Percentiles rank a stretch among this genome's conserved stretches.
These are phyloP conservation scores for Callionymus lyra DNA, from an alignment of 2,113 vertebrate species.

Conservation along the genomic window DNA sequence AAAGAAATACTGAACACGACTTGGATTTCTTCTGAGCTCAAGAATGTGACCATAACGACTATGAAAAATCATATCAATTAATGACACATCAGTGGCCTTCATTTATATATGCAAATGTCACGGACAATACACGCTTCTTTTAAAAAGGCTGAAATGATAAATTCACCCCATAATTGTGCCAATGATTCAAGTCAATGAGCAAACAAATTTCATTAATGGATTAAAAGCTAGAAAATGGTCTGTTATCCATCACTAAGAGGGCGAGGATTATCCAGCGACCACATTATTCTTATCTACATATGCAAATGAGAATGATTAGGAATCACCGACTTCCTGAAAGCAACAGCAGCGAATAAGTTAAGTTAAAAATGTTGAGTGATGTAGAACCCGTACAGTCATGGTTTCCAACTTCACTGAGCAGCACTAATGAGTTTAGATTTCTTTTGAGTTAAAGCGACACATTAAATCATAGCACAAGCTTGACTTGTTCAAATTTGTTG, in stretches of 20 bases:
- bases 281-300: slow-evolving; percentile 69
- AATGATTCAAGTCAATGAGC: slow-evolving; percentile 73
- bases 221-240: slow-evolving; percentile 69
- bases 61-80: slow-evolving; percentile 63
- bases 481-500: no score
- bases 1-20: neutral
- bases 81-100: slow-evolving; percentile 64
- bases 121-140: slow-evolving; percentile 58
- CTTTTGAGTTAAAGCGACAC: no score
- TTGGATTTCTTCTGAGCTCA: slow-evolving; percentile 17
- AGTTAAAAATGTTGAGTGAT: slow-evolving; percentile 35
- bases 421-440: neutral
- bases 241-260: slow-evolving; percentile 65
- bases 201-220: slow-evolving; percentile 75
- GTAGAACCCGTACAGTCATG: slow-evolving; percentile 55
- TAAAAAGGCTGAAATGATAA: slow-evolving; percentile 65
- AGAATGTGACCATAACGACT: slow-evolving; percentile 42
- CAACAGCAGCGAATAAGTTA: slow-evolving; percentile 56
- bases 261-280: slow-evolving; percentile 63
- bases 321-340: slow-evolving; percentile 62
- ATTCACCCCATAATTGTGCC: slow-evolving; percentile 64
- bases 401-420: neutral
- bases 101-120: slow-evolving; percentile 66
- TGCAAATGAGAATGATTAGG: slow-evolving; percentile 69
- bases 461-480: no score